These are phyloP conservation scores for Hydrolagus colliei DNA, from an alignment of 2,797 vertebrate genomes.

Conservation along the genomic window DNA sequence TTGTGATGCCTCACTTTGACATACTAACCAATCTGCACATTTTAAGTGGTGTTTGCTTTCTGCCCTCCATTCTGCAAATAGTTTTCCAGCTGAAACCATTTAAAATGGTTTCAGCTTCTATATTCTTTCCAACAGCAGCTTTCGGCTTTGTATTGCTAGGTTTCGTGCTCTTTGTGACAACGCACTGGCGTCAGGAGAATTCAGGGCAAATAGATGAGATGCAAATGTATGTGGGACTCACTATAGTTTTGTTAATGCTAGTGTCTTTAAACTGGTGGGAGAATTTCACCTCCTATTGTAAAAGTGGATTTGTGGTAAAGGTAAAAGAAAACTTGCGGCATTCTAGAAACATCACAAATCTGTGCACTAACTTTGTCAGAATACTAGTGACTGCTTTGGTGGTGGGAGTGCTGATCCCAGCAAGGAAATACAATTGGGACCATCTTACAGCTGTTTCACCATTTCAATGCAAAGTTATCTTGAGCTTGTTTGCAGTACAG, in stretches of 20 bases:
- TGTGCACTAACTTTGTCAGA: slow-evolving; percentile 60
- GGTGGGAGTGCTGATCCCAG: slow-evolving; percentile 50
- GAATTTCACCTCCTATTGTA: slow-evolving; percentile 60
- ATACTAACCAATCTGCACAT: slow-evolving; percentile 66
- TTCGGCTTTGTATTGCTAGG: slow-evolving; percentile 55
- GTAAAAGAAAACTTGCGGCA: slow-evolving; percentile 50
- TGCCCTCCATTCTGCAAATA: slow-evolving; percentile 58
- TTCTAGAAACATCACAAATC: slow-evolving; percentile 59
- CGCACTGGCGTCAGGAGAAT: background rate
- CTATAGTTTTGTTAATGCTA: slow-evolving; percentile 55
- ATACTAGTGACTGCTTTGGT: slow-evolving; percentile 45
- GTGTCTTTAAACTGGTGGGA: slow-evolving; percentile 71
- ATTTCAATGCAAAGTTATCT: slow-evolving; percentile 44
- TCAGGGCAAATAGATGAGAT: background rate
- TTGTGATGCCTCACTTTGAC: slow-evolving; percentile 69
- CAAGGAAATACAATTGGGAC: slow-evolving; percentile 41
- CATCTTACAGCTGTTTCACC: slow-evolving; percentile 38
- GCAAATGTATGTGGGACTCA: slow-evolving; percentile 50
- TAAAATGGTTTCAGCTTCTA: background rate
- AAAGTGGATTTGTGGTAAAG: slow-evolving; percentile 42
- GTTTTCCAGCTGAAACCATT: slow-evolving; percentile 41
- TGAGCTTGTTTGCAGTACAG: slow-evolving; percentile 59
- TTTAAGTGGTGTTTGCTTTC: slow-evolving; percentile 60
- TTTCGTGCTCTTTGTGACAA: slow-evolving; percentile 33
- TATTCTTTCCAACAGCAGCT: background rate